phyloP scores from a whole-genome alignment of 2,113 vertebrate genomes.

The Vimba vimba region DNA sequence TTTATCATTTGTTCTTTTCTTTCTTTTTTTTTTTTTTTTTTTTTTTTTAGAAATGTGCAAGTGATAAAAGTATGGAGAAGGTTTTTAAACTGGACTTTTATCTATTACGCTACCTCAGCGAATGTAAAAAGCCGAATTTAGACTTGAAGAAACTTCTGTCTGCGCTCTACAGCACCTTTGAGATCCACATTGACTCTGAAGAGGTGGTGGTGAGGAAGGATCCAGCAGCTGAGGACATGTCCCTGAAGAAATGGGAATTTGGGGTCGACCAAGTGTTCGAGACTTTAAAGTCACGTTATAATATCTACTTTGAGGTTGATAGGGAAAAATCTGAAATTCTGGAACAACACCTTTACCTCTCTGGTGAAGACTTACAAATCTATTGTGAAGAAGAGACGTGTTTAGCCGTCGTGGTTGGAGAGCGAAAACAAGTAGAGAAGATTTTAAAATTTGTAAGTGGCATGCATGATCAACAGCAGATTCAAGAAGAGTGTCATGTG shows the following conservation, averaged over 20 bases:
- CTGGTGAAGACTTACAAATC: slow-evolving; percentile 51
- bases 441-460: slow-evolving; percentile 5
- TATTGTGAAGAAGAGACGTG: slow-evolving; percentile 46
- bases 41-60: slow-evolving; percentile 23
- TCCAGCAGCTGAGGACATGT: slow-evolving; percentile 29
- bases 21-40: slow-evolving; percentile 27
- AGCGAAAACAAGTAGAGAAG: slow-evolving; percentile 50
- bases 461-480: slow-evolving; percentile 16
- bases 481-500: slow-evolving; percentile 39
- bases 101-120: slow-evolving; percentile 65
- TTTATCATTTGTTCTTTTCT: background rate
- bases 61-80: slow-evolving; percentile 54
- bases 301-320: slow-evolving; percentile 55
- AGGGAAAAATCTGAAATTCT: slow-evolving; percentile 34
- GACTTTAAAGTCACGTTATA: slow-evolving; percentile 28
- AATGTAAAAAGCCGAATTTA: slow-evolving; percentile 50
- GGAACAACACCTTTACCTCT: slow-evolving; percentile 29
- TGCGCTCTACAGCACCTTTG: slow-evolving; percentile 46
- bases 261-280: slow-evolving; percentile 56
- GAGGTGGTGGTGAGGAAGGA: slow-evolving; percentile 58
- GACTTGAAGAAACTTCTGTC: slow-evolving; percentile 56
- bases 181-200: slow-evolving; percentile 55
- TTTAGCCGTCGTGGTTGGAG: slow-evolving; percentile 65
- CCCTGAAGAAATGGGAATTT: slow-evolving; percentile 54
- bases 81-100: slow-evolving; percentile 47